These are phyloP conservation scores for Anolis carolinensis DNA, from an alignment of 2,113 vertebrate species.

Conservation along the genomic window DNA sequence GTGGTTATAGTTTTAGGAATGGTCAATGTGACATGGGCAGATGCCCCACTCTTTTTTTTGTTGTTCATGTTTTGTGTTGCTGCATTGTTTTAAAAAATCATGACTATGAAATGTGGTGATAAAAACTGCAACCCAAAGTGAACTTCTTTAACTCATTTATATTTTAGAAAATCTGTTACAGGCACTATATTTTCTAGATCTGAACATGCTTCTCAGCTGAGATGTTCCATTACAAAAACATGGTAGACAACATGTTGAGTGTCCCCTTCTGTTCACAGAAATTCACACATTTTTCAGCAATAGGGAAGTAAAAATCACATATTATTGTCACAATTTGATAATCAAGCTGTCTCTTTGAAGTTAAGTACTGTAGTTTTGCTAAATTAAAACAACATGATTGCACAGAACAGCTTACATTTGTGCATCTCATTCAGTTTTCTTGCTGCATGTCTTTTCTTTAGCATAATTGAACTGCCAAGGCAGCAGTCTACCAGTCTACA, in stretches of 20 bases:
- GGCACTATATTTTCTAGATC: neutral
- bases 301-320: slow-evolving; percentile 25
- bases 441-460: neutral
- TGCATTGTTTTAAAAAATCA: no score
- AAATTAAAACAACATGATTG: neutral
- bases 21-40: neutral
- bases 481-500: neutral
- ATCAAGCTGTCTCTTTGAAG: slow-evolving; percentile 22
- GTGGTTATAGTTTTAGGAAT: neutral
- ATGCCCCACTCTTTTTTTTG: neutral
- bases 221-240: neutral
- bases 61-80: neutral
- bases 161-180: slow-evolving; percentile 13
- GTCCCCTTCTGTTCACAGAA: slow-evolving; percentile 8
- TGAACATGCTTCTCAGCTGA: slow-evolving; percentile 4
- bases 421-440: neutral
- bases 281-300: slow-evolving; percentile 13
- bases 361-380: neutral
- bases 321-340: slow-evolving; percentile 18
- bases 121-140: neutral
- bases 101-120: neutral
- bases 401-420: slow-evolving; percentile 7
- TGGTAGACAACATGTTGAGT: slow-evolving; percentile 19
- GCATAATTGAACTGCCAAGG: neutral
- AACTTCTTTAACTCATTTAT: neutral